Percentiles rank a stretch among this genome's conserved stretches.
These are phyloP conservation scores for Triplophysa bombifrons DNA, from an alignment of 2,797 vertebrate genomes.

Conservation along the genomic window DNA sequence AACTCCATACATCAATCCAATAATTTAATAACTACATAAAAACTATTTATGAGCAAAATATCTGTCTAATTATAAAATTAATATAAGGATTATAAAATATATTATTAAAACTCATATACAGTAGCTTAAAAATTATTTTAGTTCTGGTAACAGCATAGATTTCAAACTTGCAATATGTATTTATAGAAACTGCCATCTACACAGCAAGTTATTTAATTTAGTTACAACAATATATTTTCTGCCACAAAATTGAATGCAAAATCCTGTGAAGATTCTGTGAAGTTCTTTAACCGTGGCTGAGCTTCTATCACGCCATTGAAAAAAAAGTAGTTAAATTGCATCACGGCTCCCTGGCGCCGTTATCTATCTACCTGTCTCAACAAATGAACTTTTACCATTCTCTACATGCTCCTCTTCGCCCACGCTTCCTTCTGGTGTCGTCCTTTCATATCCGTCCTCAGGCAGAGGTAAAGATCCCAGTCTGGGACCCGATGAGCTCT, in stretches of 20 bases:
- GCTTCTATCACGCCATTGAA: background rate
- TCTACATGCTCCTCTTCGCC: conserved; percentile 99
- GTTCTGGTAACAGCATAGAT: no score
- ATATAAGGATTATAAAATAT: no score
- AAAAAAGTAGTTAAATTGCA: conserved; percentile 8
- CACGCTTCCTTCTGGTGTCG: conserved; percentile 97
- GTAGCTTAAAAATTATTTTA: no score
- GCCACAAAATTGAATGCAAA: background rate
- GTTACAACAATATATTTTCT: background rate
- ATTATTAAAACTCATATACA: no score
- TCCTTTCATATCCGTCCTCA: conserved; percentile 97
- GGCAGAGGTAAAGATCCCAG: conserved; percentile 95
- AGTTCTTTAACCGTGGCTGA: background rate
- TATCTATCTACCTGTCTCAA: conserved; percentile 8
- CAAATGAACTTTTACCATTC: conserved; percentile 83
- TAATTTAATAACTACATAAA: no score
- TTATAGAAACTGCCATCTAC: background rate
- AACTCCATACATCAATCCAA: no score
- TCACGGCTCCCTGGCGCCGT: background rate
- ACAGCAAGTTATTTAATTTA: background rate
- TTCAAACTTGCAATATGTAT: background rate
- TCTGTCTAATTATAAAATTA: no score
- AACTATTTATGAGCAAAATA: no score
- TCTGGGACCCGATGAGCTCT: conserved; percentile 95
- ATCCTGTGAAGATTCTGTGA: background rate